phyloP scores from a whole-genome alignment of 2,888 invertebrate genomes.

The Melanostoma mellinum region DNA sequence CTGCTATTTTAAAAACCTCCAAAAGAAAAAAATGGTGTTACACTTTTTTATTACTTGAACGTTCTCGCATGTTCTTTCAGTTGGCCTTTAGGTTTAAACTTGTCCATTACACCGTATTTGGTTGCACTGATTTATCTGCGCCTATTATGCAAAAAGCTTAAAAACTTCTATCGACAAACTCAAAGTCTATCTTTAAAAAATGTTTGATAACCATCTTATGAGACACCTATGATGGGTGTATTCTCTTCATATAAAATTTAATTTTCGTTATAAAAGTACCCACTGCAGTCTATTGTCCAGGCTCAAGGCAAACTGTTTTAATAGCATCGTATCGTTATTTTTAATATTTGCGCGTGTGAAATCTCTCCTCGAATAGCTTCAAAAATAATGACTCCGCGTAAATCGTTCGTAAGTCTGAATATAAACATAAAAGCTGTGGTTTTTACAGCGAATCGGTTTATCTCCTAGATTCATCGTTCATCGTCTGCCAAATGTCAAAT shows the following conservation, averaged over 20 bases:
- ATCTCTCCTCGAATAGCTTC: slow-evolving; percentile 40
- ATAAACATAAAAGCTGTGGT: slow-evolving; percentile 53
- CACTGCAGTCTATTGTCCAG: background rate
- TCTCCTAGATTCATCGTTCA: slow-evolving; percentile 31
- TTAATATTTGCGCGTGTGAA: slow-evolving; percentile 45
- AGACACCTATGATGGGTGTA: slow-evolving; percentile 20
- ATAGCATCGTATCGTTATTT: slow-evolving; percentile 40
- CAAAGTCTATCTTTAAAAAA: too few relatives aligned
- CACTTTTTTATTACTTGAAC: too few relatives aligned
- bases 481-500: slow-evolving; percentile 51
- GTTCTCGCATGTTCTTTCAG: too few relatives aligned
- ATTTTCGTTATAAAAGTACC: too few relatives aligned
- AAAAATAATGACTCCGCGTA: slow-evolving; percentile 55
- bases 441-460: slow-evolving; percentile 40
- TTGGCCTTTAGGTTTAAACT: too few relatives aligned
- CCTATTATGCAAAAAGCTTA: too few relatives aligned
- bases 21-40: too few relatives aligned
- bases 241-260: slow-evolving; percentile 24
- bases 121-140: too few relatives aligned
- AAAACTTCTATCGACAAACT: too few relatives aligned
- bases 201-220: too few relatives aligned
- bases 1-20: too few relatives aligned
- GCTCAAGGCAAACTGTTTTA: slow-evolving; percentile 24
- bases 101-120: too few relatives aligned
- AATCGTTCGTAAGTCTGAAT: slow-evolving; percentile 22